phyloP scores from a whole-genome alignment of 2,888 invertebrate species.

The Alloscopus bannaensis region DNA sequence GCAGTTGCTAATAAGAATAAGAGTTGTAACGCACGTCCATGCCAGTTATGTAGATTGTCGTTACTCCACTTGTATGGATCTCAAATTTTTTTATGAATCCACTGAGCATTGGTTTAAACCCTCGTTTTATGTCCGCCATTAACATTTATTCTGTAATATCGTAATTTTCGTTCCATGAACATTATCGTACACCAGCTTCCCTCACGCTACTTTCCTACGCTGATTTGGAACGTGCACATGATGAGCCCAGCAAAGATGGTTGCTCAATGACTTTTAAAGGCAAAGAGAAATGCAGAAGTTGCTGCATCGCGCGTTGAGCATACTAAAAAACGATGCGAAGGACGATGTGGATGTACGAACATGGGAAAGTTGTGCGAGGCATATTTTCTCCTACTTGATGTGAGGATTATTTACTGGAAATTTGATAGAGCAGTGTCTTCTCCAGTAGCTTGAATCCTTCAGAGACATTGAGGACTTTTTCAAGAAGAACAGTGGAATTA shows the following conservation, averaged over 20 bases:
- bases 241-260: slow-evolving; percentile 7
- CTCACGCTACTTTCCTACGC: slow-evolving; percentile 4
- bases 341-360: too few relatives aligned
- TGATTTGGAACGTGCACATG: slow-evolving; percentile 8
- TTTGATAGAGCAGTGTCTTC: too few relatives aligned
- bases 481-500: too few relatives aligned
- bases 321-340: too few relatives aligned
- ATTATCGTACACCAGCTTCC: neutral
- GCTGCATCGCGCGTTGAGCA: too few relatives aligned
- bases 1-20: neutral
- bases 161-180: slow-evolving; percentile 16
- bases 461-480: too few relatives aligned
- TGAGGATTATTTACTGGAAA: too few relatives aligned
- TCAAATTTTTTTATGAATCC: slow-evolving; percentile 51
- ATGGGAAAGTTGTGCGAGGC: too few relatives aligned
- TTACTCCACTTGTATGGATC: slow-evolving; percentile 25
- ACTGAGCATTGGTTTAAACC: slow-evolving; percentile 23
- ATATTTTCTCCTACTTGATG: too few relatives aligned
- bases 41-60: neutral
- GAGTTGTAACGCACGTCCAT: neutral
- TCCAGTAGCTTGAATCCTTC: too few relatives aligned
- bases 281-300: too few relatives aligned
- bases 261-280: too few relatives aligned
- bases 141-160: slow-evolving; percentile 34
- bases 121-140: slow-evolving; percentile 28